Evolutionary conservation across 2,797 vertebrate genomes (phyloP).

Genomic region (Crypturellus tataupa): DNA sequence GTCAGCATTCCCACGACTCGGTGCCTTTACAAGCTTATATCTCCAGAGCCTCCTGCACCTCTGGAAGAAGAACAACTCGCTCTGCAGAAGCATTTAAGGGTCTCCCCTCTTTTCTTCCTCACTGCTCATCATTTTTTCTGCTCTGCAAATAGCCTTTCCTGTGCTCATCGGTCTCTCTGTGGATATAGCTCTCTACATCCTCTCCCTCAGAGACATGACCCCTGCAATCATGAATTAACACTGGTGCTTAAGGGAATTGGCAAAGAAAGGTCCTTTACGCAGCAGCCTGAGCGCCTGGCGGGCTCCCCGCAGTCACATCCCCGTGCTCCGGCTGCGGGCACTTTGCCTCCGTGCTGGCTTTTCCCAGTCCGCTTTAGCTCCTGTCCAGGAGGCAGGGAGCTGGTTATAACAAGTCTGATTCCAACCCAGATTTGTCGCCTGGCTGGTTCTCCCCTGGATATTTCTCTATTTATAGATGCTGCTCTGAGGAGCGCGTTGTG

Average conservation of each 20-base stretch:
- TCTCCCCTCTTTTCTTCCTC: not conserved
- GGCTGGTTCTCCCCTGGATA: not conserved
- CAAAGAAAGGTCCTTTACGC: accelerated
- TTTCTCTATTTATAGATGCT: not conserved
- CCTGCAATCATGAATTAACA: not conserved
- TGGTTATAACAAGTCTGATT: not conserved
- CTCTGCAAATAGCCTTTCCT: not conserved
- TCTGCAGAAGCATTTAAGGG: not conserved
- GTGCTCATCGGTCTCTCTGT: not conserved
- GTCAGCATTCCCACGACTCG: not conserved
- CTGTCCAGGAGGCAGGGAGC: not conserved
- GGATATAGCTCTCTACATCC: not conserved
- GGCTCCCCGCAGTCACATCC: not conserved
- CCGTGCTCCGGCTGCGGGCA: accelerated
- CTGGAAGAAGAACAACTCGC: not conserved
- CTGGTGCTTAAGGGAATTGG: not conserved
- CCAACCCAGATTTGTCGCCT: not conserved
- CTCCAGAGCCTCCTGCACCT: not conserved
- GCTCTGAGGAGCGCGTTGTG: not conserved
- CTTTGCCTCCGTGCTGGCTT: not conserved
- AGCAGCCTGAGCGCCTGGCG: not conserved
- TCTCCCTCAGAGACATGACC: not conserved
- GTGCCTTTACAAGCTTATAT: not conserved
- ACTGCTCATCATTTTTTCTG: not conserved
- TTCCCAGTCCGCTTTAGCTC: not conserved